These are phyloP conservation scores for Epicampocera succincta DNA, from an alignment of 2,888 invertebrate species.

Conservation along the genomic window DNA sequence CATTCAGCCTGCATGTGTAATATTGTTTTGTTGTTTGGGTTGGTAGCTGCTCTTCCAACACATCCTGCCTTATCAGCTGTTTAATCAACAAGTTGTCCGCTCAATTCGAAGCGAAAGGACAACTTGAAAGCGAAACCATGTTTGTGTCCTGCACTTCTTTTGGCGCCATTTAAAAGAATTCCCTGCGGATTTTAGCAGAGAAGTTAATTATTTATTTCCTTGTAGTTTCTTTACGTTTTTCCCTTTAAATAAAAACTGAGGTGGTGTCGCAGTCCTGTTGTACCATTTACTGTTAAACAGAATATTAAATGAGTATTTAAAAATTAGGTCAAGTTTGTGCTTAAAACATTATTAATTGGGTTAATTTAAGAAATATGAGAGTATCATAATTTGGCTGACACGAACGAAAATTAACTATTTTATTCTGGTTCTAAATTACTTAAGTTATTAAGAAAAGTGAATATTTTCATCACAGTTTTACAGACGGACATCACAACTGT, in stretches of 20 bases:
- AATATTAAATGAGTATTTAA: constrained; percentile 20
- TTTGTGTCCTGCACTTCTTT: constrained; percentile 17
- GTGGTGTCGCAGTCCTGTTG: constrained; percentile 12
- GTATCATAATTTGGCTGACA: background rate
- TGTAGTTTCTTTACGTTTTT: constrained; percentile 5
- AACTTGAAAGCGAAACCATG: background rate
- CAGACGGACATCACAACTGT: too few relatives aligned
- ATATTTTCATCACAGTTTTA: too few relatives aligned
- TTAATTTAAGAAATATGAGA: background rate
- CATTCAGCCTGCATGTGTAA: background rate
- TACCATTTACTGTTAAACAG: constrained; percentile 24
- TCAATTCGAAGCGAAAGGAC: background rate
- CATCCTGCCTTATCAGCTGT: constrained; percentile 23
- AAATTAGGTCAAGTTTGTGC: constrained; percentile 50
- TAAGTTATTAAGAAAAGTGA: too few relatives aligned
- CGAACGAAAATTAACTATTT: too few relatives aligned
- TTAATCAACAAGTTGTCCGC: constrained; percentile 56
- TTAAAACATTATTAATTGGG: background rate
- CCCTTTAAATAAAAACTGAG: constrained; percentile 3
- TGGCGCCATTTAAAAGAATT: constrained; percentile 59
- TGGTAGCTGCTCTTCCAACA: constrained; percentile 2
- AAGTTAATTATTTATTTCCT: constrained; percentile 53
- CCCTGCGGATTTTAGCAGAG: constrained; percentile 37
- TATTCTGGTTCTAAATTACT: too few relatives aligned
- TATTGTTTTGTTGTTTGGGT: background rate